Base-by-base conservation (phyloP, 2,888 invertebrate genomes). In the Pammene aurita region DNA sequence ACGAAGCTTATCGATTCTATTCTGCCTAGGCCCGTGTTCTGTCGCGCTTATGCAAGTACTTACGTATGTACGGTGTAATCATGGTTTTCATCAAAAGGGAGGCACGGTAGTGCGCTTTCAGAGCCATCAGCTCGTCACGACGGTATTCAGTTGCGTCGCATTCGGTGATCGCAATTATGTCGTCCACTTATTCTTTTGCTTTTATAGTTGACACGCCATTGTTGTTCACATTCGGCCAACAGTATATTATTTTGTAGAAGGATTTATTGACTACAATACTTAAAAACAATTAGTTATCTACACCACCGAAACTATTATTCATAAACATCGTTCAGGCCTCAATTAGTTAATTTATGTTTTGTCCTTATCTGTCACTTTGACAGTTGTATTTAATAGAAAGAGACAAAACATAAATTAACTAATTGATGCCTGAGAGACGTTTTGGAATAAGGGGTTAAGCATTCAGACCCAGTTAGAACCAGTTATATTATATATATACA, bases 21-120 rank as follows among this genome's bases (percentile, higher is more conserved):
- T 41, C 1, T n/a, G 7, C 9, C 38, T 48, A 60, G 18, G 16
- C 26, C 34, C 65, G 44, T 38, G 60, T 18, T 7, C 69, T 54
- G 58, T 52, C 68, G 65, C 48, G 69, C 58, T 64, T 69, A 55
- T 60, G 54, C 34, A 64, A 69, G 69, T 69, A 60, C 64, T 65
- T 69, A 60, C 69, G 41, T 69, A 69, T 69, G 69, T 69, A 69
- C 69, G 64, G 69, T 69, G 69, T 69, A 69, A 69, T 69, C 69
- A 69, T 65, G 69, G 69, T 65, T 69, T 64, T 69, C 69, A 69
- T 69, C 69, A 69, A 69, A 69, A 69, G 69, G 55, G 69, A 65
- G 57, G 67, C 67, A 60, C 60, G 65, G 64, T 69, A 54, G 64
- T 69, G 54, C 64, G 69, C 69, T 69, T 69, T 69, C 65, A 69